Percentiles rank a stretch among this genome's conserved stretches.
Conservation (phyloP, 2,888 invertebrate species). For the Carcina quercana region DNA sequence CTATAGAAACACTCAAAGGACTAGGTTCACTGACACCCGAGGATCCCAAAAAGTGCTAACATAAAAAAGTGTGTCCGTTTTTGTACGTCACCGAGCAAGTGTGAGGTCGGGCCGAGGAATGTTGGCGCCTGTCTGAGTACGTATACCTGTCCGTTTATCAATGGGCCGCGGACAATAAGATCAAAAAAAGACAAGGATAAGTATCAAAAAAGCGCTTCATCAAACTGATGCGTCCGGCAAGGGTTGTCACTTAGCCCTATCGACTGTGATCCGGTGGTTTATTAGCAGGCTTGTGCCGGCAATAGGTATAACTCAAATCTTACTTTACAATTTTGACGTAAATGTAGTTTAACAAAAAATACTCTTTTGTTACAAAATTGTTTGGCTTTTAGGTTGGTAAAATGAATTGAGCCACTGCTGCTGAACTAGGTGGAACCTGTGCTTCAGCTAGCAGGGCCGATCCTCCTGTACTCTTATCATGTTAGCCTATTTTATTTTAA, state of each 20-base stretch:
- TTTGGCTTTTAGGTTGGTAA: no score
- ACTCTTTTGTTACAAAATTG: no score
- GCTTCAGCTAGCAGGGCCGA: no score
- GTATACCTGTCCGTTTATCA: constrained; percentile 74
- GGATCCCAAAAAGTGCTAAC: constrained; percentile 69
- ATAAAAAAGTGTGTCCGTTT: constrained; percentile 71
- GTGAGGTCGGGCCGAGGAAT: constrained; percentile 73
- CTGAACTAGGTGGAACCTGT: no score
- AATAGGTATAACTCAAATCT: no score
- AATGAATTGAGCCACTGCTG: no score
- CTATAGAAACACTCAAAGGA: no score
- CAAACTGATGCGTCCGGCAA: constrained; percentile 64
- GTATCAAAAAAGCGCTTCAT: constrained; percentile 69
- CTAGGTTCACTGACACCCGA: no score
- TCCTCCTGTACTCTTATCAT: constrained; percentile 1
- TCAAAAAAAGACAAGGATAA: constrained; percentile 51
- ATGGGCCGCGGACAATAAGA: constrained; percentile 67
- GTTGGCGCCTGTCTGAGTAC: constrained; percentile 75
- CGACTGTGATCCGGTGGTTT: constrained; percentile 13
- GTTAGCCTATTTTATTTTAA: not conserved
- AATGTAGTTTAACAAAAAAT: no score
- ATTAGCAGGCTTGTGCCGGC: no score
- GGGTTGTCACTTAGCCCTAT: constrained; percentile 52
- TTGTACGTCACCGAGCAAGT: constrained; percentile 67
- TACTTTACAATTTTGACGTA: no score